Percentiles rank a stretch among this genome's conserved stretches.
Evolutionary conservation across 2,888 invertebrate genomes (phyloP).

Genomic region (Cephus pygmeus): DNA sequence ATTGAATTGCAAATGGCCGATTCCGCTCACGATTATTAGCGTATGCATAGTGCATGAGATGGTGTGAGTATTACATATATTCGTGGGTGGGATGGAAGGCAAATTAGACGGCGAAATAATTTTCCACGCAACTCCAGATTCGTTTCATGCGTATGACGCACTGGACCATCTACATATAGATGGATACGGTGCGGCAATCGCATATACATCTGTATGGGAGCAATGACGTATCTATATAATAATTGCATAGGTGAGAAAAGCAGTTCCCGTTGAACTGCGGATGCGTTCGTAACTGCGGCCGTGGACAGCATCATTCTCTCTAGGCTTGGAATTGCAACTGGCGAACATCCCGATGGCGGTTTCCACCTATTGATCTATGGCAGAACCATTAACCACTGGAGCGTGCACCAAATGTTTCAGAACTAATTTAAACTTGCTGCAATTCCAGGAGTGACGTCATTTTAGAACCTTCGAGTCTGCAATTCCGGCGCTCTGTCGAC

Average conservation of each 20-base stretch:
- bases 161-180: neutral
- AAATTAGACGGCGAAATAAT: neutral
- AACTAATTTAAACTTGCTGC: slow-evolving; percentile 61
- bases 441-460: slow-evolving; percentile 39
- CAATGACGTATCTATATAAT: neutral
- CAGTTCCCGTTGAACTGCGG: neutral
- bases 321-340: neutral
- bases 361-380: slow-evolving; percentile 39
- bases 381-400: slow-evolving; percentile 43
- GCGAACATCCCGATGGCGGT: neutral
- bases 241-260: too few relatives aligned
- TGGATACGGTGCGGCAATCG: too few relatives aligned
- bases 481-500: neutral
- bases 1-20: neutral
- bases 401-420: slow-evolving; percentile 56
- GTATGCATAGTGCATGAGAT: neutral
- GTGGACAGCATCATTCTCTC: neutral
- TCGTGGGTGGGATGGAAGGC: neutral
- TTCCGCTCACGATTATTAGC: neutral
- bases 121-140: neutral
- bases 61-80: neutral
- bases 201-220: too few relatives aligned
- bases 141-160: neutral
- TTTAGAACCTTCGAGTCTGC: slow-evolving; percentile 34
- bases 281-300: neutral